phyloP scores from a whole-genome alignment of 2,888 invertebrate species.

The Mayetiola destructor region DNA sequence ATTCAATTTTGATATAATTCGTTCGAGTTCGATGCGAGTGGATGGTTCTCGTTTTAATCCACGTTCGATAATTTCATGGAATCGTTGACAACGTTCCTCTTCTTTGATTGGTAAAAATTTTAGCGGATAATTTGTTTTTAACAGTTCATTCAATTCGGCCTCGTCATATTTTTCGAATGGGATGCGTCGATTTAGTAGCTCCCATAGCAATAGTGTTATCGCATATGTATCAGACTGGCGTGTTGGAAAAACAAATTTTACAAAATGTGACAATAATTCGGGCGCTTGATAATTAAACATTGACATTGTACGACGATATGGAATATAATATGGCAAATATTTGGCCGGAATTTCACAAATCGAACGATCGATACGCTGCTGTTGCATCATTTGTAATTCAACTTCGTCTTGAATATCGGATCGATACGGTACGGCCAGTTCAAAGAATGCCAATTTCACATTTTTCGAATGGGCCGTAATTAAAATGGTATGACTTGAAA shows the following conservation, averaged over 20 bases:
- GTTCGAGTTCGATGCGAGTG: conserved; percentile 15
- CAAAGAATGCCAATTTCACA: conserved; percentile 37
- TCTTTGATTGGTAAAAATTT: conserved; percentile 18
- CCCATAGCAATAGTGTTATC: conserved; percentile 21
- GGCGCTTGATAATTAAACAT: conserved; percentile 21
- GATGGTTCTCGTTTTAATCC: conserved; percentile 17
- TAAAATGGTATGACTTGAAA: conserved; percentile 36
- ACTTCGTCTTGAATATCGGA: neutral
- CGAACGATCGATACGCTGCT: neutral
- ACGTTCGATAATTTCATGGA: conserved; percentile 16
- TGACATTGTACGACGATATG: conserved; percentile 19
- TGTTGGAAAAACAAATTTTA: conserved; percentile 20
- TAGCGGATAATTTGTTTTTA: conserved; percentile 13
- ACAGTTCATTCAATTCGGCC: conserved; percentile 18
- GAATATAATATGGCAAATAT: conserved; percentile 19
- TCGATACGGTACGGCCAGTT: conserved; percentile 23
- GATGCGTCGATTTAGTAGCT: conserved; percentile 20
- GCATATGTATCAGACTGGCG: conserved; percentile 19
- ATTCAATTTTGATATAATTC: conserved; percentile 2
- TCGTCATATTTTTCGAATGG: conserved; percentile 20
- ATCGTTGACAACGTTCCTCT: conserved; percentile 16
- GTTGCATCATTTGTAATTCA: neutral
- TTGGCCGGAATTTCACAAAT: neutral
- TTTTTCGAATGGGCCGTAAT: conserved; percentile 25
- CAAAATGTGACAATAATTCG: conserved; percentile 16